Base-by-base conservation (phyloP, 2,797 vertebrate species). In the Falco biarmicus region DNA sequence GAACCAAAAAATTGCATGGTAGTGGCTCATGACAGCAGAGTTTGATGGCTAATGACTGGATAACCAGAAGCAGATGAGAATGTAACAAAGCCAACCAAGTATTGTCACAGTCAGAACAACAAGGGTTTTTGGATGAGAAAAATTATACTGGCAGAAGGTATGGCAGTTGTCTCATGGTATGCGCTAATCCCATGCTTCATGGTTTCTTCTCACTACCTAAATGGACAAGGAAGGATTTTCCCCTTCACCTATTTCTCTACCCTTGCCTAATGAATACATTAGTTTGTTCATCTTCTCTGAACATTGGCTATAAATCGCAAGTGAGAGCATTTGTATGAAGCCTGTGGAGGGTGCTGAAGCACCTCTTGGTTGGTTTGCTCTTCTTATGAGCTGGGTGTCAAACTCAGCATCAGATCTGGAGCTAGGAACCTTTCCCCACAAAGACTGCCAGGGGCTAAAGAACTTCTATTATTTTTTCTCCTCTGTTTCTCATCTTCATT, bases 41-140 rank as follows among this genome's bases (percentile, higher is more conserved):
- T 84, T 88, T 91, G 83, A 82, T 94, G 66, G 74, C 45, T 95
- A 88, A 90, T 93, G 84, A 84, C 70, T 92, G 57, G 66, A 88
- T 94, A 93, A 95, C 86, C 77, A 84, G 70, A 82, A 88, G 50
- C 51, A 90, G 73, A 83, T 37, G 28, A 95, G 57, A 90, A 76
- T 47, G 18, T 70, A 81, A 75, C 50, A 76, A 80, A 91, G 26
- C 41, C 69, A 91, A 89, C 9, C 26, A 80, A 59, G 11, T 92
- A 87, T 43, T 69, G 76, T 78, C 39, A 68, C 13, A 63, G 19
- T 45, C 12, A 24, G 34, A 80, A 57, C 32, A 87, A 59, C 29
- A 79, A 60, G 11, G 9, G 1, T 0, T 19, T 69, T 94, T 81
- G 71, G 6, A 81, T 54, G 29, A 95, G 32, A 86, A 88, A 93